Percentiles rank a stretch among this genome's conserved stretches.
Evolutionary conservation across 2,113 vertebrate species (phyloP).

Genomic region (Cercopithecus mona): DNA sequence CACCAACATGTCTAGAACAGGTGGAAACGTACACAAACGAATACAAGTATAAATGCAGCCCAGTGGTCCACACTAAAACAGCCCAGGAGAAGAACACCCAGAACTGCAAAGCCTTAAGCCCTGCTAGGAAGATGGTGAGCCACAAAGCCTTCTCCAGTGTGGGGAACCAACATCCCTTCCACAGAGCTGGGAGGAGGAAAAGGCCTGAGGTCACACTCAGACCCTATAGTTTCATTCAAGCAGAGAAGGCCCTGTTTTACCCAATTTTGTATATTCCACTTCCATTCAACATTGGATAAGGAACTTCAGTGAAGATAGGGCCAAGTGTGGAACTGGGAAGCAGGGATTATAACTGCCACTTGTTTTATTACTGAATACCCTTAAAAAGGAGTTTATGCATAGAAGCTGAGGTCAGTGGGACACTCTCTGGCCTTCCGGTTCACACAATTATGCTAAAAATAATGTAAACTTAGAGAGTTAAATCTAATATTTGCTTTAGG

Average conservation of each 20-base stretch:
- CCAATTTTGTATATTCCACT: rapidly evolving
- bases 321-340: not conserved
- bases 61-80: not conserved
- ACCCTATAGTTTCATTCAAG: rapidly evolving
- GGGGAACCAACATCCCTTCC: not conserved
- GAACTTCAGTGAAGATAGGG: too few relatives aligned
- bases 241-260: not conserved
- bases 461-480: not conserved
- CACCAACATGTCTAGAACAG: not conserved
- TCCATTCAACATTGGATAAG: not conserved
- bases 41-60: not conserved
- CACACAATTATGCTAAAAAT: not conserved
- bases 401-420: not conserved
- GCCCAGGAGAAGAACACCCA: not conserved
- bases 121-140: not conserved
- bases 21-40: not conserved
- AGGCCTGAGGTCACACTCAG: not conserved
- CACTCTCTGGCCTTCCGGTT: not conserved
- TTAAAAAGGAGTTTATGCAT: not conserved
- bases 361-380: not conserved
- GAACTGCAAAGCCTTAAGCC: not conserved
- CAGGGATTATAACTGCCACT: not conserved
- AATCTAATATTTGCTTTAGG: not conserved
- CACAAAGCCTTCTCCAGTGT: not conserved
- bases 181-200: not conserved